phyloP scores from a whole-genome alignment of 2,113 vertebrate genomes.

The Tautogolabrus adspersus region DNA sequence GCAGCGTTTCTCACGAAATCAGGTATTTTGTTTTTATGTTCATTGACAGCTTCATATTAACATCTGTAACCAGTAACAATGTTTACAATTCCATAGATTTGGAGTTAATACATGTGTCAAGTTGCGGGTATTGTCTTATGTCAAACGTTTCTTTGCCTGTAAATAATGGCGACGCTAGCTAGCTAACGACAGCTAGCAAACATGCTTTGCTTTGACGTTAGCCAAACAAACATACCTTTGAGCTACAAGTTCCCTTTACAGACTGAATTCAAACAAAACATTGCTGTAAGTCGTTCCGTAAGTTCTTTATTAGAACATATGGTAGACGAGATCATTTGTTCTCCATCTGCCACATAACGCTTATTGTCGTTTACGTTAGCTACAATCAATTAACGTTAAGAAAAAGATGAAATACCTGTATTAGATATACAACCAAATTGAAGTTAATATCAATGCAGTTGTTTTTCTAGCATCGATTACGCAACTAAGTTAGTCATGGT shows the following conservation, averaged over 20 bases:
- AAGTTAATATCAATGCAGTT: background rate
- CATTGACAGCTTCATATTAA: background rate
- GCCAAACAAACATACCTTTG: conserved; percentile 2
- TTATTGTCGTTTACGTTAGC: background rate
- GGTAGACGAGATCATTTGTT: background rate
- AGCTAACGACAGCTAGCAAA: conserved; percentile 49
- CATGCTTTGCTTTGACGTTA: background rate
- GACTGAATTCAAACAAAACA: background rate
- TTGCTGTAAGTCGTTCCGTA: background rate
- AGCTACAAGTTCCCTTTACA: background rate
- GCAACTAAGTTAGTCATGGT: conserved; percentile 54
- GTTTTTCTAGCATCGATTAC: conserved; percentile 11
- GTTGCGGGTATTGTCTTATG: background rate
- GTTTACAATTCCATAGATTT: rapidly evolving
- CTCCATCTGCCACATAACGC: background rate
- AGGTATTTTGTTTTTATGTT: conserved; percentile 49
- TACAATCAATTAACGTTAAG: background rate
- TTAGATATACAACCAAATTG: background rate
- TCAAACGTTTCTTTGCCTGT: conserved; percentile 19
- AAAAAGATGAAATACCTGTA: background rate
- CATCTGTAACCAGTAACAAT: rapidly evolving
- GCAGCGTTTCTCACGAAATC: background rate
- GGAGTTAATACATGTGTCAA: background rate
- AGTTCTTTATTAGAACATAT: rapidly evolving
- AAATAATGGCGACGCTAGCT: conserved; percentile 50